These are phyloP conservation scores for Pyxicephalus adspersus DNA, from an alignment of 2,113 vertebrate genomes.

Conservation along the genomic window DNA sequence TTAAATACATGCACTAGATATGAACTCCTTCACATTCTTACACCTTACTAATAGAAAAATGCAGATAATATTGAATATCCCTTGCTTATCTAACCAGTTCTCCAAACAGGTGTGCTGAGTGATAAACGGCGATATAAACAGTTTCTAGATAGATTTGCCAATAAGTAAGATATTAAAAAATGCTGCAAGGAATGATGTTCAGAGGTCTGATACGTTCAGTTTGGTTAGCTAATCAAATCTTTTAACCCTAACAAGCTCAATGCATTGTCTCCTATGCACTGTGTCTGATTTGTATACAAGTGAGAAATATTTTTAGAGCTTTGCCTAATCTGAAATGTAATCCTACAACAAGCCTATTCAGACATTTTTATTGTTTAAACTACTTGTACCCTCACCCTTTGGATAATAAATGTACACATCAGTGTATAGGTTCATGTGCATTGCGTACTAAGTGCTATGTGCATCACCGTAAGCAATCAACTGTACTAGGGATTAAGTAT, in stretches of 20 bases:
- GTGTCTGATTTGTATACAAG: too few species aligned
- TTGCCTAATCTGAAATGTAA: too few species aligned
- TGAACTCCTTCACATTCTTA: conserved; percentile 60
- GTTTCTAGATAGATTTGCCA: conserved; percentile 63
- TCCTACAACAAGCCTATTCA: too few species aligned
- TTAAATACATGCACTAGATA: conserved; percentile 68
- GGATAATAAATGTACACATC: too few species aligned
- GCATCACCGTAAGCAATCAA: too few species aligned
- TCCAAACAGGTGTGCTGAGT: conserved; percentile 64
- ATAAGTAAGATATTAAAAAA: conserved; percentile 36
- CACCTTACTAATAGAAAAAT: conserved; percentile 66
- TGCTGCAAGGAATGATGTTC: background rate
- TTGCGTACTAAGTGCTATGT: too few species aligned
- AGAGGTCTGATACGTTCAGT: background rate
- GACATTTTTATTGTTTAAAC: too few species aligned
- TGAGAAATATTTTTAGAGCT: background rate
- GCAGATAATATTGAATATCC: conserved; percentile 59
- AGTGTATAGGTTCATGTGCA: too few species aligned
- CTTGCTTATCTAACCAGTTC: conserved; percentile 60
- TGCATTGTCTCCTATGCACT: too few species aligned
- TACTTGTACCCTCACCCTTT: too few species aligned
- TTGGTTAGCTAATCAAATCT: background rate
- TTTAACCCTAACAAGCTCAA: too few species aligned
- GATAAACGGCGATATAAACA: conserved; percentile 75
- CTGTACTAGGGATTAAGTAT: too few species aligned